A percentile compares a stretch with the other conserved stretches of the same genome.
phyloP scores from a whole-genome alignment of 2,888 invertebrate species.

The Pandemis heparana region DNA sequence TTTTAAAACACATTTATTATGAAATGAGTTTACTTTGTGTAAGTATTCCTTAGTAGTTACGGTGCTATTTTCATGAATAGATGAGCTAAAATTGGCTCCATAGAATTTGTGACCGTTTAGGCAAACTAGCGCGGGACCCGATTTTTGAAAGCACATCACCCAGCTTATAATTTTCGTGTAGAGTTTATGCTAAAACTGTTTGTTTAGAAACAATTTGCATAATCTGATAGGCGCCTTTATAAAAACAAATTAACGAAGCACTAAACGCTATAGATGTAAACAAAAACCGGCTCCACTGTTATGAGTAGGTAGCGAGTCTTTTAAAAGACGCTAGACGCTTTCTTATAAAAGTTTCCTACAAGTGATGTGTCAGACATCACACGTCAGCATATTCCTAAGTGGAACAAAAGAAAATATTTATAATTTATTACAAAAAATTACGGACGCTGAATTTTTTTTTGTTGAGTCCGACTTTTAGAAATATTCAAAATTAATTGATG shows the following conservation, averaged over 20 bases:
- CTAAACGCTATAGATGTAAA: conserved; percentile 6
- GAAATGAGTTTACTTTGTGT: no score
- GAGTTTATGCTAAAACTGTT: conserved; percentile 8
- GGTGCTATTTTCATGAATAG: no score
- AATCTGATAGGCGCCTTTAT: neutral
- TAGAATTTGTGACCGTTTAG: no score
- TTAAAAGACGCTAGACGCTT: neutral
- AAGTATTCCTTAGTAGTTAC: no score
- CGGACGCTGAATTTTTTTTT: neutral
- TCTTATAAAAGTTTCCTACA: conserved; percentile 5
- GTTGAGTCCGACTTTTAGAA: neutral
- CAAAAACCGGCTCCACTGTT: conserved; percentile 1
- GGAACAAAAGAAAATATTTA: no score
- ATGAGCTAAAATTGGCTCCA: no score
- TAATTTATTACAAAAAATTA: no score
- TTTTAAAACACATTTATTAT: no score
- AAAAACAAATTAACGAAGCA: conserved; percentile 1
- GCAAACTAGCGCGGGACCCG: no score
- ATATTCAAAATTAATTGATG: no score
- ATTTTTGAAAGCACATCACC: no score
- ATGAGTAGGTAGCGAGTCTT: neutral
- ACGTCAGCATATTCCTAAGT: neutral
- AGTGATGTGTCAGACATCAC: neutral
- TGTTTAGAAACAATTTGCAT: conserved; percentile 1
- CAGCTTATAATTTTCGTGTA: neutral